Percentiles rank a stretch among this genome's conserved stretches.
Conservation (phyloP, 2,797 vertebrate genomes). For the Rhinatrema bivittatum region DNA sequence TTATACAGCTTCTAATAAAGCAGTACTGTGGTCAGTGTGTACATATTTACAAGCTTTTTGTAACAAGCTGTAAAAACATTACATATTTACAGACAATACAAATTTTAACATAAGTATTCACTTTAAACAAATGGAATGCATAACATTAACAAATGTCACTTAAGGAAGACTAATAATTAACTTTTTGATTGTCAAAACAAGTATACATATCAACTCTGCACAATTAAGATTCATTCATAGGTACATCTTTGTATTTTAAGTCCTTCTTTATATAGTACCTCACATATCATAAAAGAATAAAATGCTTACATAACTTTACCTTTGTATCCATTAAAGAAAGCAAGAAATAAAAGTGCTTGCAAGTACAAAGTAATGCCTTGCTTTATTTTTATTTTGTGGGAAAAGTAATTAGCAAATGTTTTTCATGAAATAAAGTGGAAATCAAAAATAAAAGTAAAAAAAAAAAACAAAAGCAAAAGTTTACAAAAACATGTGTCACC, state of each 20-base stretch:
- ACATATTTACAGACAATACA: constrained; percentile 85
- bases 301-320: constrained; percentile 68
- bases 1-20: constrained; percentile 60
- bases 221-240: constrained; percentile 69
- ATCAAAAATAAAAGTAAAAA: constrained; percentile 34
- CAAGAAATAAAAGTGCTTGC: constrained; percentile 71
- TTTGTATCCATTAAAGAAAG: constrained; percentile 68
- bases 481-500: constrained; percentile 34
- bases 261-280: constrained; percentile 70
- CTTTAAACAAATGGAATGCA: constrained; percentile 82
- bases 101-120: constrained; percentile 65
- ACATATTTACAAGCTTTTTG: constrained; percentile 60
- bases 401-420: constrained; percentile 54
- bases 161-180: constrained; percentile 69
- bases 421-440: constrained; percentile 62
- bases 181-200: constrained; percentile 88
- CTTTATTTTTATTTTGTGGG: too few species aligned
- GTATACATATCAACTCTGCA: constrained; percentile 74
- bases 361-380: too few species aligned
- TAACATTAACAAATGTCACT: constrained; percentile 66
- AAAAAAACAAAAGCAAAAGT: constrained; percentile 43
- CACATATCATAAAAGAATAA: constrained; percentile 74
- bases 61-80: constrained; percentile 77
- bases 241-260: constrained; percentile 69
- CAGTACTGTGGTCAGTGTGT: constrained; percentile 53